Evolutionary conservation across 1,140 invertebrate genomes (phyloP).

Genomic region (Cyrtorhinus lividipennis): DNA sequence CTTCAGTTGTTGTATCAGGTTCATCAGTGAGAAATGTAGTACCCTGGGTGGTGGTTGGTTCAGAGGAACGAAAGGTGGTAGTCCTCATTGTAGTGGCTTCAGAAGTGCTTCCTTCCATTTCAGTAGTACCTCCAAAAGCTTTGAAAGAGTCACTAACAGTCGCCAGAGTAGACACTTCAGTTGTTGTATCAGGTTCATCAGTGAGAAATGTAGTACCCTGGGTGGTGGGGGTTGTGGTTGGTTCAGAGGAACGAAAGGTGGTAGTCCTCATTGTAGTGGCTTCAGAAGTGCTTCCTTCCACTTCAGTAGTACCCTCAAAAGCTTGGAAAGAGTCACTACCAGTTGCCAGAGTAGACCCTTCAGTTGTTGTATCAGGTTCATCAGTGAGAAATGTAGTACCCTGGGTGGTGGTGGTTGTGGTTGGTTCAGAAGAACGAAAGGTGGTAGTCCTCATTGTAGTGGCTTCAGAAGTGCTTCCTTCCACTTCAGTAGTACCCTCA

Average conservation of each 20-base stretch:
- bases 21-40: too few species aligned
- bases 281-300: neutral
- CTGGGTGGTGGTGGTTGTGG: neutral
- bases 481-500: too few species aligned
- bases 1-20: neutral
- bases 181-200: neutral
- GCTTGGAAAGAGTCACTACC: neutral
- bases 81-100: neutral
- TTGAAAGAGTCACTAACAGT: neutral
- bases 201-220: neutral
- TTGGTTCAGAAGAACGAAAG: neutral
- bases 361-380: neutral
- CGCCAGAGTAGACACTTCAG: neutral
- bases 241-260: neutral
- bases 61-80: neutral
- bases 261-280: neutral
- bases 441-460: neutral
- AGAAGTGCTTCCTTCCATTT: conserved; percentile 2
- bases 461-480: too few species aligned
- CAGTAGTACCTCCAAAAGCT: neutral
- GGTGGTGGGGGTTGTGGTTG: neutral
- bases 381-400: neutral
- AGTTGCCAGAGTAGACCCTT: neutral
- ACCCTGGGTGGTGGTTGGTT: neutral
- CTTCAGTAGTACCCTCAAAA: neutral